Evolutionary conservation across 2,888 invertebrate species (phyloP), one percentile per base, ranked within the genome.

Genomic region (Panzeria rudis): DNA sequence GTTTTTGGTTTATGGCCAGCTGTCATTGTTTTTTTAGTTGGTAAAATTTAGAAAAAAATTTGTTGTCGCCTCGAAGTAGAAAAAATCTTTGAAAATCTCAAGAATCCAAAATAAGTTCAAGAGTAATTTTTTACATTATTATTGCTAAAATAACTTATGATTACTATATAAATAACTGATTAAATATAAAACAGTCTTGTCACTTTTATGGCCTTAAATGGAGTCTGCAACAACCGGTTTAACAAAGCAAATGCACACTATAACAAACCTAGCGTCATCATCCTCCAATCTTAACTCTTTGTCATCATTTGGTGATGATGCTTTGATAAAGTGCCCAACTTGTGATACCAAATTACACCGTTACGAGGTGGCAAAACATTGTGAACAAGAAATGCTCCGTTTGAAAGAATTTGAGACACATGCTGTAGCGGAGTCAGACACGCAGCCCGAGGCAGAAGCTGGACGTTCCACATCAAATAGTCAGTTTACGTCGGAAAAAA

Each of bases 321-420:
- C 89, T 47, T 88, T 89, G 95, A n/a, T 96, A 94, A 91, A 87
- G 35, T 98, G 98, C 92, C 98, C 98, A 0, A 96, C 97, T 1
- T 98, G 98, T 92, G 96, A 97, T 86, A 95, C 96, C 84, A 97
- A 97, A 3, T 94, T 98, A 56, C 93, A 97, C 64, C 94, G 95
- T 2, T 95, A 95, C 1, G 98, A 98, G 92, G 93, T 98, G n/a
- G 97, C 97, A 88, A 93, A 95, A 32, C 98, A 98, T 93, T 95
- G 97, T 87, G 93, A 95, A 64, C 94, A 96, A 84, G 98, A 98
- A 93, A 93, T 98, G 86, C 96, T 96, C 85, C 95, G 95, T 87
- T 93, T 97, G 35, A 89, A 90, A 61, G 76, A 87, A 61, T 52
- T 86, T 23, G 86, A 83, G 29, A 61, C 77, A 15, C 78, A 79